Conservation (phyloP, 1,140 invertebrate genomes). For the Ericerus pela region DNA sequence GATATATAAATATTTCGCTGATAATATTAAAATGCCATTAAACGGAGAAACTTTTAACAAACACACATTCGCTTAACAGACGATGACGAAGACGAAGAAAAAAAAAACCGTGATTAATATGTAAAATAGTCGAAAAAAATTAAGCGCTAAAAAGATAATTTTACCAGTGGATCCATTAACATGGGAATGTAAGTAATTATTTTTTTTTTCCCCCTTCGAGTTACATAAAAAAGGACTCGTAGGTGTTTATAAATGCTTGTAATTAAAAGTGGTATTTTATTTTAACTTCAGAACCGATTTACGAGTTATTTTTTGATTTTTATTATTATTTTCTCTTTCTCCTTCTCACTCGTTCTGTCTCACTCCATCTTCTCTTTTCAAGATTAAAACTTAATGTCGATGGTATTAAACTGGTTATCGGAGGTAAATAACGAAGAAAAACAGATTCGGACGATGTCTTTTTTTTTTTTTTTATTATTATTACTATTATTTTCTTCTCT, state of each 20-base stretch:
- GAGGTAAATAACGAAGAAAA: too few relatives aligned
- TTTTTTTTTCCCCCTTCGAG: not conserved
- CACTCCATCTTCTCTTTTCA: too few relatives aligned
- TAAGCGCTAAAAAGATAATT: slow-evolving; percentile 9
- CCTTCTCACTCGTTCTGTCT: too few relatives aligned
- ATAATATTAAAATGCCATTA: slow-evolving; percentile 12
- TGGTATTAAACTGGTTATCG: too few relatives aligned
- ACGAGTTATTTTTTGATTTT: not conserved
- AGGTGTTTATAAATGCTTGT: slow-evolving; percentile 10
- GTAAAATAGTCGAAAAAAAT: slow-evolving; percentile 4
- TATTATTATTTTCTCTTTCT: not conserved
- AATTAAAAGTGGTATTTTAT: slow-evolving; percentile 11
- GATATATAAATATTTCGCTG: too few relatives aligned
- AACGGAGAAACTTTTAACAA: too few relatives aligned
- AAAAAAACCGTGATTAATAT: slow-evolving; percentile 8
- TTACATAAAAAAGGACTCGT: not conserved
- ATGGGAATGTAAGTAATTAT: slow-evolving; percentile 11
- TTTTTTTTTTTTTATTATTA: too few relatives aligned
- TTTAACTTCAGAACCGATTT: not conserved
- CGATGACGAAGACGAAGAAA: not conserved
- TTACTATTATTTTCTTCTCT: too few relatives aligned
- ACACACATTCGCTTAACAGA: too few relatives aligned
- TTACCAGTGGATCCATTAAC: slow-evolving; percentile 9
- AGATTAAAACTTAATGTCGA: too few relatives aligned
- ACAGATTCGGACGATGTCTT: too few relatives aligned